A percentile compares a stretch with the other conserved stretches of the same genome.
Evolutionary conservation across 2,113 vertebrate genomes (phyloP).

Genomic region (Origma solitaria): DNA sequence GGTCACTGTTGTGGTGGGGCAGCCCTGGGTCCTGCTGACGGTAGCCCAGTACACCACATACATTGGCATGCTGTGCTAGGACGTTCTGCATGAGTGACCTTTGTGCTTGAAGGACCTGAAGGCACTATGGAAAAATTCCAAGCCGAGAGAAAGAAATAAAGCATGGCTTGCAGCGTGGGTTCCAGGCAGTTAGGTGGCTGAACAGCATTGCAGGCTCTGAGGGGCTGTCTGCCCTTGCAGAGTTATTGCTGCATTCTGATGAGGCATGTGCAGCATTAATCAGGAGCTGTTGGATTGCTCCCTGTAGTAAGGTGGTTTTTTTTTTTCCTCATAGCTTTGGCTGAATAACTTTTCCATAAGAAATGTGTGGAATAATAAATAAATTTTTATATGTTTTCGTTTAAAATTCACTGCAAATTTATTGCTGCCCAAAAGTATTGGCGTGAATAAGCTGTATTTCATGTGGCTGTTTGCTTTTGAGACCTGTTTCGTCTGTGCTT

Average conservation of each 20-base stretch:
- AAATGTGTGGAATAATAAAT: not conserved
- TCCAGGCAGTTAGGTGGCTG: not conserved
- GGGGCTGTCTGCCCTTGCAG: not conserved
- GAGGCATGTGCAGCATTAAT: not conserved
- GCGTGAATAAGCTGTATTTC: not conserved
- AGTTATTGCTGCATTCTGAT: not conserved
- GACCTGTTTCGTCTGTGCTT: not conserved
- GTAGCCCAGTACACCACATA: not conserved
- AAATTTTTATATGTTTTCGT: not conserved
- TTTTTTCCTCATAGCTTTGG: not conserved
- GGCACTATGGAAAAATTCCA: not conserved
- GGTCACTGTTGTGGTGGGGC: not conserved
- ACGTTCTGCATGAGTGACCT: not conserved
- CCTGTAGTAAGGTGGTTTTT: not conserved
- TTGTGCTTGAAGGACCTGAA: not conserved
- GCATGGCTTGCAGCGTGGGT: rapidly evolving
- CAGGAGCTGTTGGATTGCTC: not conserved
- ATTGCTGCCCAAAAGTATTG: not conserved
- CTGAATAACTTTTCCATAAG: not conserved
- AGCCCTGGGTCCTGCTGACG: rapidly evolving
- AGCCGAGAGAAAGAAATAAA: not conserved
- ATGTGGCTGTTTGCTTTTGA: not conserved
- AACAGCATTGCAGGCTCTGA: not conserved
- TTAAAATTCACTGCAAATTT: not conserved
- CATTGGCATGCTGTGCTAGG: not conserved